Conservation (phyloP, 2,797 vertebrate species). For the Sebastes minor region DNA sequence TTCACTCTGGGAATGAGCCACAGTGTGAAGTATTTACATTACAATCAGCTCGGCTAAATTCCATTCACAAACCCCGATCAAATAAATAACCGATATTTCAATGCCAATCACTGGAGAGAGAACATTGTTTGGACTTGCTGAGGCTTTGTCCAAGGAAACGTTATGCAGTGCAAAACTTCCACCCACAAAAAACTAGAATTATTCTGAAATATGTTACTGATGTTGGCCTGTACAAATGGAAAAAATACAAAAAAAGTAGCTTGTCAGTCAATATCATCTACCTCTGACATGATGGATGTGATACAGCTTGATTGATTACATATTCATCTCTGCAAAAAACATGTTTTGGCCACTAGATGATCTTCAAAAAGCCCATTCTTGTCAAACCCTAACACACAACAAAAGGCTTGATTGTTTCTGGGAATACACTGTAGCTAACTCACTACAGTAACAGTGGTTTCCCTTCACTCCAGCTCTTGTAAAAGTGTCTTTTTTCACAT, state of each 20-base stretch:
- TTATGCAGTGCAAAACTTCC: not conserved
- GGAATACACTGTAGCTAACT: not conserved
- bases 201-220: not conserved
- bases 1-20: conserved; percentile 38
- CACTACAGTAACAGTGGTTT: conserved; percentile 11
- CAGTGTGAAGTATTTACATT: conserved; percentile 52
- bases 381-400: not conserved
- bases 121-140: not conserved
- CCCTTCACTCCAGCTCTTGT: conserved; percentile 2
- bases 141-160: not conserved
- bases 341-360: not conserved
- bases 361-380: not conserved
- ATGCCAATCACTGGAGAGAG: not conserved
- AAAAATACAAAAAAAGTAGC: not conserved
- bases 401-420: conserved; percentile 1
- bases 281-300: not conserved
- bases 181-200: not conserved
- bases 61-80: conserved; percentile 19
- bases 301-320: not conserved
- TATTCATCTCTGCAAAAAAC: not conserved
- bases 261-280: not conserved
- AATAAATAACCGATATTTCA: conserved; percentile 26
- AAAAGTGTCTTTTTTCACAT: not conserved
- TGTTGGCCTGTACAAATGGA: not conserved
- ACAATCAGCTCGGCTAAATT: conserved; percentile 39